Base-by-base conservation (phyloP, 2,113 vertebrate genomes). In the Anhinga rufa region DNA sequence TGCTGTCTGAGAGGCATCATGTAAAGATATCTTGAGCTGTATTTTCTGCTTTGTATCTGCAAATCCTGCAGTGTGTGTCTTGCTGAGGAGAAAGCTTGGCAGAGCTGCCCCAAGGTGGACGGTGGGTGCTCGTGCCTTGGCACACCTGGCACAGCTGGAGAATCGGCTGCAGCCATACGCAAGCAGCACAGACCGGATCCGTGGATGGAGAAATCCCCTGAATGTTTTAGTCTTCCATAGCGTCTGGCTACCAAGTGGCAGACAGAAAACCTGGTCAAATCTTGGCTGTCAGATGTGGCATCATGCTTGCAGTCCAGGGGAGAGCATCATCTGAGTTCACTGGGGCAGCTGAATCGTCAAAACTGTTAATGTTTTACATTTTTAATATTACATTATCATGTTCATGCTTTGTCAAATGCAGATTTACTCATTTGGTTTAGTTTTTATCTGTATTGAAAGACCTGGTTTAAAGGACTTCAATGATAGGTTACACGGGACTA, bases 121-220 rank as follows among this genome's bases (percentile, higher is more conserved):
- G 1, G n/a, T 29, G 58, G 13, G 40, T 79, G 31, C 52, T 46
- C 0, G 0, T 58, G 75, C 48, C 32, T 69, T 10, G 72, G 36
- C 62, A 81, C 44, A 15, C 17, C 7, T 3, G 22, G 58, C 70
- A 65, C 60, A 42, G 32, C 14, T 8, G 10, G 42, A 34, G 26
- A 9, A 7, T 7, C 3, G 10, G 18, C 78, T 61, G 51, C 0
- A 1, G 29, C 36, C 2, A 0, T 25, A 17, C 2, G 1, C 48
- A 8, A 58, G 70, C 57, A 64, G 49, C 15, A 2, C 0, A 2
- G 44, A 46, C 17, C 7, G 44, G 44, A 0, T 42, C 58, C 18
- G 1, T 51, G 91, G 15, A 15, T 44, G 51, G 46, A 49, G 69
- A 42, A 71, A 54, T n/a, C 46, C 24, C 24, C 32, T 16, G 14